Percentiles rank a stretch among this genome's conserved stretches.
phyloP scores from a whole-genome alignment of 2,797 vertebrate genomes.

The Eulemur coronatus region DNA sequence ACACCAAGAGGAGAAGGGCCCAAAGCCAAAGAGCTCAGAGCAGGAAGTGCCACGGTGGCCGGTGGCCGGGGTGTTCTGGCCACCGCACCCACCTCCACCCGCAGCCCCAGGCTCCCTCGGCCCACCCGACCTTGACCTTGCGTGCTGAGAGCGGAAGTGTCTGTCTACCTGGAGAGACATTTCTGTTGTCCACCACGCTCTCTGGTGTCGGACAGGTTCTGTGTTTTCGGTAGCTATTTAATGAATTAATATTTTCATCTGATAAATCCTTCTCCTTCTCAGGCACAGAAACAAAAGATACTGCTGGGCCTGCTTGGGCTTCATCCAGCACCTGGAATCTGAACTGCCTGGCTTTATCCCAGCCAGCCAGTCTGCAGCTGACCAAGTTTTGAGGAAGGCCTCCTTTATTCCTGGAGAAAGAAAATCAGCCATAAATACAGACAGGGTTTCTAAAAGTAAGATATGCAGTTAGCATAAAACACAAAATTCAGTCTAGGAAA shows the following conservation, averaged over 20 bases:
- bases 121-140: no score
- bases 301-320: background rate
- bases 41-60: accelerated
- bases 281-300: background rate
- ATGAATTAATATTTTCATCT: background rate
- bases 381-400: slow-evolving; percentile 86
- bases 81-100: accelerated
- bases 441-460: background rate
- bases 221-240: background rate
- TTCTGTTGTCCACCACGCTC: background rate
- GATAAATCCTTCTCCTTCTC: background rate
- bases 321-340: slow-evolving; percentile 70
- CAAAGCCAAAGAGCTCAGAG: background rate
- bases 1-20: background rate
- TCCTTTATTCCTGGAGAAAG: slow-evolving; percentile 90
- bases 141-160: accelerated
- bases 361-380: slow-evolving; percentile 92
- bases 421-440: background rate
- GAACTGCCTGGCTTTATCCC: slow-evolving; percentile 93
- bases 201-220: background rate
- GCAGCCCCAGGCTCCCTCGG: no score
- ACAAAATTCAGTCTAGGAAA: background rate
- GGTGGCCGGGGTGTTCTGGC: background rate
- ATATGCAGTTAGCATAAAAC: background rate
- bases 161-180: slow-evolving; percentile 73